Conservation (phyloP, 2,113 vertebrate genomes). For the Bufo gargarizans region DNA sequence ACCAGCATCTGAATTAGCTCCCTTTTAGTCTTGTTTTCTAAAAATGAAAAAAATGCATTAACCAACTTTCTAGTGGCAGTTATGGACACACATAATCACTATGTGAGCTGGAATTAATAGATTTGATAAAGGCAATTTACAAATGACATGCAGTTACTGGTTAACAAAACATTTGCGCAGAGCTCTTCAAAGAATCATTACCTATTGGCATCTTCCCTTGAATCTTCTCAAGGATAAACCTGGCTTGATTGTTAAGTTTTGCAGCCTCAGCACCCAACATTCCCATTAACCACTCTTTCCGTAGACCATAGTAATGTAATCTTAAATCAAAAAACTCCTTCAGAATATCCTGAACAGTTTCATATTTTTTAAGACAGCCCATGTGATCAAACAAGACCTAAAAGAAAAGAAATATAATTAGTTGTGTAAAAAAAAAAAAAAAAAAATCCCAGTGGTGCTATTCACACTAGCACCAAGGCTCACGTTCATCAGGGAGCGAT, state of each 20-base stretch:
- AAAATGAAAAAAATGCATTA: constrained; percentile 56
- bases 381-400: constrained; percentile 99
- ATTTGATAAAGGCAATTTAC: neutral
- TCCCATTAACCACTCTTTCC: constrained; percentile 94
- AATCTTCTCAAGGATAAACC: constrained; percentile 97
- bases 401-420: neutral
- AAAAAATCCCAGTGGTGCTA: too few species aligned
- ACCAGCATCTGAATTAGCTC: constrained; percentile 95
- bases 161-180: neutral
- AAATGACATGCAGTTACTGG: neutral
- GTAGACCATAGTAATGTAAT: constrained; percentile 91
- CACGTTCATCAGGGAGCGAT: too few species aligned
- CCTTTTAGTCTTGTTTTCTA: constrained; percentile 96
- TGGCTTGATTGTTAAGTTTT: constrained; percentile 96
- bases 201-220: constrained; percentile 94
- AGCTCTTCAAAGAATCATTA: constrained; percentile 62
- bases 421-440: neutral
- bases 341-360: constrained; percentile 95
- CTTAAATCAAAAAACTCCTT: constrained; percentile 97
- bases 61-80: neutral
- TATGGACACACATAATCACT: neutral
- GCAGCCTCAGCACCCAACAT: constrained; percentile 91
- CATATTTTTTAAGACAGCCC: constrained; percentile 97
- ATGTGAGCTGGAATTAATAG: too few species aligned
- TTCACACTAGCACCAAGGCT: too few species aligned